Evolutionary conservation across 2,888 invertebrate species (phyloP), one percentile per base, ranked within the genome.

Genomic region (Acleris literana): DNA sequence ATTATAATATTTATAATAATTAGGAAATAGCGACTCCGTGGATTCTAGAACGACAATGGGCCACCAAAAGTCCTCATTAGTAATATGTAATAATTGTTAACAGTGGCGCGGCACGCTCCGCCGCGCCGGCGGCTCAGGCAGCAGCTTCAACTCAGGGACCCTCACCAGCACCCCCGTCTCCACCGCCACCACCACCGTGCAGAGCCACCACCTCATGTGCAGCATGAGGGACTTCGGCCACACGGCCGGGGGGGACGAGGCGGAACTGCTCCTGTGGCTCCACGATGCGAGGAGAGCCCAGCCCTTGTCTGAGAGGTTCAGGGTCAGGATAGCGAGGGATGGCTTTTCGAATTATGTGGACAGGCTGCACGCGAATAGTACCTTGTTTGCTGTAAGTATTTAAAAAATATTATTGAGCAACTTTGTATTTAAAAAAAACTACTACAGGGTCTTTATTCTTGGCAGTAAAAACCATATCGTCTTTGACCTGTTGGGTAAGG

Each of bases 311-410:
- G 98, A 98, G 87, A 93, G 98, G 71, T 98, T 97, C 91, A 93
- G 98, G 80, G 97, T 98, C 75, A 95, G 95, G 84, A 96, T 98
- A 86, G 96, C 97, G 72, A 97, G 97, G 85, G 97, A 97, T 78
- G 98, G 97, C 16, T 97, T 97, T 88, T 96, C 97, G 17, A 97
- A 97, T 86, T 97, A 97, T 84, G 95, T 97, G 70, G 97, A 97
- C 78, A 96, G 97, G 80, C 87, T 97, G 75, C 96, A 97, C 83
- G 96, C 96, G 78, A 97, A 97, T 84, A 97, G 97, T 83, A 97
- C 97, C 22, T 95, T 98, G 66, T 98, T 98, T 85, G 97, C 97
- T 90, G 95, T 95, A 76, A 86, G 90, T 84, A 68, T 58, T 4
- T 1, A 20, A 29, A 25, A 5, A 2, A 22, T 22, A 25, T 25